Base-by-base conservation (phyloP, 2,797 vertebrate genomes). In the Sarcoramphus papa region DNA sequence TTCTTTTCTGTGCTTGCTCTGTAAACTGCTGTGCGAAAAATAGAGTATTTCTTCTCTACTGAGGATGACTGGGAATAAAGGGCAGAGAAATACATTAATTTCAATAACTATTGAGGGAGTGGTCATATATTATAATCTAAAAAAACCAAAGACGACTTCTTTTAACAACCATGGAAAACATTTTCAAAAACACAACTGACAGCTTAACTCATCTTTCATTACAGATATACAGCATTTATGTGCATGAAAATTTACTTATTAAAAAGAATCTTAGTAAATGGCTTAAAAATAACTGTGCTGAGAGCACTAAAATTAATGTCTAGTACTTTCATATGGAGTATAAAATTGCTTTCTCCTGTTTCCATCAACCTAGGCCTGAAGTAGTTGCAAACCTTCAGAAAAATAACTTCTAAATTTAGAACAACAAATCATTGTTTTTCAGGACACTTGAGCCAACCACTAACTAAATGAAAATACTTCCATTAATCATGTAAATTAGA, bases 21-120 rank as follows among this genome's bases (percentile, higher is more conserved):
- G 43, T 87, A 95, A 64, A 97, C 69, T 53, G 88, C 73, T 24
- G 96, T 97, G 53, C 12, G 25, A 79, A 96, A 78, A 41, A 64
- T 8, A 51, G 78, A 8, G 16, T 67, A 25, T 74, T 60, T 83
- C 37, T 68, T 81, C 35, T 90, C 43, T 82, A 7, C 33, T 40
- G 94, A 65, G 53, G 88, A 77, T 14, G 63, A 54, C 81, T 92
- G n/a, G 11, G 93, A 68, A 40, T 68, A 60, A 84, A 92, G 45
- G 64, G 33, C 41, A 93, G 94, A 50, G 45, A 65, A 86, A 54
- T 37, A 74, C 28, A 47, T 50, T 75, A 21, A 83, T 51, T 76
- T 79, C 40, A 64, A 2, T 70, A 77, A 63, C 28, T 59, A n/a
- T 2, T 51, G 45, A 60, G 15, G 50, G 24, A 74, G 31, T 40